A percentile compares a stretch with the other conserved stretches of the same genome.
These are phyloP conservation scores for Rhagonycha lutea DNA, from an alignment of 2,888 invertebrate species.

Conservation along the genomic window DNA sequence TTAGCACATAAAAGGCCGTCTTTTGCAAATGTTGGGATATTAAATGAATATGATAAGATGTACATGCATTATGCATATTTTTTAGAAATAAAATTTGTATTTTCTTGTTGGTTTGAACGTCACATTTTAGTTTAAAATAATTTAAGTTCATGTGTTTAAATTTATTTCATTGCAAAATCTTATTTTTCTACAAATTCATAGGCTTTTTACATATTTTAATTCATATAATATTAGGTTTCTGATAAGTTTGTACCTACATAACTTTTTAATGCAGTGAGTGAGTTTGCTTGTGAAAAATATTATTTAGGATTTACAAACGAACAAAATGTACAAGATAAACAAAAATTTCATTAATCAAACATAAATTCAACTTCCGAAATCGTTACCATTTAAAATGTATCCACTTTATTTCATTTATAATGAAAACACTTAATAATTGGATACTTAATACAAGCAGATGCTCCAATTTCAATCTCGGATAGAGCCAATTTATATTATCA, in stretches of 20 bases:
- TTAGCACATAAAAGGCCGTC: constrained; percentile 16
- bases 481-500: background rate
- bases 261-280: too few relatives aligned
- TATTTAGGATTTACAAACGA: background rate
- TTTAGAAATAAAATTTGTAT: background rate
- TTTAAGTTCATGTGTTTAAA: background rate
- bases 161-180: background rate
- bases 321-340: background rate
- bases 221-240: too few relatives aligned
- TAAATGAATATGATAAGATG: constrained; percentile 3
- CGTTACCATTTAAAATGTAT: background rate
- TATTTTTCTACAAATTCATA: background rate
- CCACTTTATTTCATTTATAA: background rate
- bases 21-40: background rate
- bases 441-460: background rate
- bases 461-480: constrained; percentile 2
- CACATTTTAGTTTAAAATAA: background rate
- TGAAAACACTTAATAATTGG: background rate
- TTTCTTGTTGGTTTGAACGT: background rate
- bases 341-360: background rate
- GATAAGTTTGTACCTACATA: too few relatives aligned
- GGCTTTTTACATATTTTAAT: background rate
- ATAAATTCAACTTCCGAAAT: background rate
- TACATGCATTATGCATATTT: constrained; percentile 6
- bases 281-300: background rate